These are phyloP conservation scores for Trachymyrmex cornetzi DNA, from an alignment of 1,140 invertebrate species.

Conservation along the genomic window DNA sequence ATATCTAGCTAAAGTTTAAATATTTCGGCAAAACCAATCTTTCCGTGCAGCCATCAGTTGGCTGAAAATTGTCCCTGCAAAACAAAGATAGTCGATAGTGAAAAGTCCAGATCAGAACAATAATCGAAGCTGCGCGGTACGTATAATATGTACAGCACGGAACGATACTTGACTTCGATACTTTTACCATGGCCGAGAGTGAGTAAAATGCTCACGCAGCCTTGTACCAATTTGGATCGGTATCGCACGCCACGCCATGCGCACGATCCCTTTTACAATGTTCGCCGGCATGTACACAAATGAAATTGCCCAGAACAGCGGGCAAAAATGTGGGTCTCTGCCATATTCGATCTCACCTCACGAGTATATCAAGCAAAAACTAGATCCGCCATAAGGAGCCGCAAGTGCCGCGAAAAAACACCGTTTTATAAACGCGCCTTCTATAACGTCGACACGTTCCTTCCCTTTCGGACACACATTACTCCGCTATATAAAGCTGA, in stretches of 20 bases:
- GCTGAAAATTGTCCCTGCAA: slow-evolving; percentile 3
- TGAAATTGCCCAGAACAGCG: slow-evolving; percentile 65
- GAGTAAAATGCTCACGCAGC: slow-evolving; percentile 75
- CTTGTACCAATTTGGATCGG: slow-evolving; percentile 78
- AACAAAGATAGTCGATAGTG: slow-evolving; percentile 1
- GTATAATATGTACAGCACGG: neutral
- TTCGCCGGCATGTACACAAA: slow-evolving; percentile 61
- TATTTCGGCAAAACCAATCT: too few relatives aligned
- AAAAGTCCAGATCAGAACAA: slow-evolving; percentile 54
- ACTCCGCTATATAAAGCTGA: slow-evolving; percentile 3
- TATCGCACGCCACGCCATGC: slow-evolving; percentile 53
- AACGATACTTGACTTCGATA: slow-evolving; percentile 68
- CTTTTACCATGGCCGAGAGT: slow-evolving; percentile 75
- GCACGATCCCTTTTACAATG: slow-evolving; percentile 74
- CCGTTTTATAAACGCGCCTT: slow-evolving; percentile 53
- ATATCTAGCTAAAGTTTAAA: too few relatives aligned
- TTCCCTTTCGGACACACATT: neutral
- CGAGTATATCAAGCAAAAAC: slow-evolving; percentile 58
- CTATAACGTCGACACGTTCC: slow-evolving; percentile 50
- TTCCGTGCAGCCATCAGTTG: neutral
- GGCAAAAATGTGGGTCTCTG: slow-evolving; percentile 64
- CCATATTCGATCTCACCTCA: slow-evolving; percentile 54
- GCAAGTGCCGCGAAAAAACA: slow-evolving; percentile 48
- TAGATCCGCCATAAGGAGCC: slow-evolving; percentile 55
- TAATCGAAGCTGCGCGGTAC: slow-evolving; percentile 58